phyloP scores from a whole-genome alignment of 2,888 invertebrate genomes.

The Xiphydria camelus region DNA sequence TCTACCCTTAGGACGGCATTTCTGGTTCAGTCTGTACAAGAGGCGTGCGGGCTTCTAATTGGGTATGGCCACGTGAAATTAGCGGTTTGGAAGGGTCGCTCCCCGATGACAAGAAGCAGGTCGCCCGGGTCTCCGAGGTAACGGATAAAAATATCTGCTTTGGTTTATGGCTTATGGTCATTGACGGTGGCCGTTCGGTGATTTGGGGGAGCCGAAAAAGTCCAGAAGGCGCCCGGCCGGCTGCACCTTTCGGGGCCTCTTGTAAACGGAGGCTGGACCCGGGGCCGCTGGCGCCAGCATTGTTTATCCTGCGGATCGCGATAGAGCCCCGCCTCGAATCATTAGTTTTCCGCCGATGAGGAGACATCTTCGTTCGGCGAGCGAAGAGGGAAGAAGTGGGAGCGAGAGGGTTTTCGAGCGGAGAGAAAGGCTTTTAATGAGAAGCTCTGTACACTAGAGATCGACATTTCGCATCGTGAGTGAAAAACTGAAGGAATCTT shows the following conservation, averaged over 20 bases:
- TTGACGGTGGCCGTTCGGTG: conserved; percentile 33
- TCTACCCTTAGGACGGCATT: too few species aligned
- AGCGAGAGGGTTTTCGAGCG: too few species aligned
- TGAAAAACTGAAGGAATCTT: too few species aligned
- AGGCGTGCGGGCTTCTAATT: not conserved
- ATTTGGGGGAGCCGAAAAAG: conserved; percentile 26
- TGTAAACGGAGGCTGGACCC: conserved; percentile 28
- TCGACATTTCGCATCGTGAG: too few species aligned
- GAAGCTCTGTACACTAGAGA: too few species aligned
- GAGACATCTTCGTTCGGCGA: too few species aligned
- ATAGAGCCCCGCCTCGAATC: conserved; percentile 27
- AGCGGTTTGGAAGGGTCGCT: not conserved
- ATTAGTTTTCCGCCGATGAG: conserved; percentile 26
- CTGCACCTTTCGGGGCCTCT: conserved; percentile 25
- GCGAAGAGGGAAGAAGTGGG: too few species aligned
- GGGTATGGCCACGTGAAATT: not conserved
- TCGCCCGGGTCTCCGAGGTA: conserved; percentile 22
- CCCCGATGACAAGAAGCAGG: conserved; percentile 29
- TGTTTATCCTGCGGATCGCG: conserved; percentile 35
- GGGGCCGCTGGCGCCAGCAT: conserved; percentile 42
- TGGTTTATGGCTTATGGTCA: conserved; percentile 34
- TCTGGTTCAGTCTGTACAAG: too few species aligned
- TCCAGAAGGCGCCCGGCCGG: conserved; percentile 36
- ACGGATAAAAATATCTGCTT: conserved; percentile 22
- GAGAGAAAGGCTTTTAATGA: too few species aligned